phyloP scores from a whole-genome alignment of 2,113 vertebrate species.

The Megatriorchis doriae region DNA sequence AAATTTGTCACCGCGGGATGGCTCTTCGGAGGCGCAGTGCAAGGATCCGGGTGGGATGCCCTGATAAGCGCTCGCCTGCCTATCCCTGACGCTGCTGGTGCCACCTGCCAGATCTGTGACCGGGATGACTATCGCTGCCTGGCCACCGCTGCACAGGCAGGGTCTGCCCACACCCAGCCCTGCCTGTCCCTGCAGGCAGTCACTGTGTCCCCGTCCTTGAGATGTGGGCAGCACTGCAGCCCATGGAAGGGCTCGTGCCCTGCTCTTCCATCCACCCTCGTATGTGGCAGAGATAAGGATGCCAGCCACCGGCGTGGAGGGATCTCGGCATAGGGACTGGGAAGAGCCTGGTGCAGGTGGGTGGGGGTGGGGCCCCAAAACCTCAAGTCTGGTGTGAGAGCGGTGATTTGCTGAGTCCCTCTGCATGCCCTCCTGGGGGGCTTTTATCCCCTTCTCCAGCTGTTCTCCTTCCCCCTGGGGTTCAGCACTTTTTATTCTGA shows the following conservation, averaged over 20 bases:
- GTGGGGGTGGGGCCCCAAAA: neutral
- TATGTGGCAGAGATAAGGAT: accelerated
- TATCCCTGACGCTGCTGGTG: accelerated
- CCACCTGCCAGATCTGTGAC: accelerated
- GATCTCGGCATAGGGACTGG: accelerated
- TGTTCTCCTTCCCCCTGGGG: neutral
- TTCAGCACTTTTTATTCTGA: neutral
- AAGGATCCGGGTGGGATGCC: neutral
- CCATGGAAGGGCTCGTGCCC: neutral
- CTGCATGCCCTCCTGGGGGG: neutral
- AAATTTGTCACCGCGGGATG: neutral
- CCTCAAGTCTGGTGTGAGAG: neutral
- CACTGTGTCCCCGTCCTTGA: accelerated
- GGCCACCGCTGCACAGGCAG: accelerated
- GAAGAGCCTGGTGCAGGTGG: neutral
- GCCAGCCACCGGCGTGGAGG: accelerated
- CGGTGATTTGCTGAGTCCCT: neutral
- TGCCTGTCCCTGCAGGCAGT: neutral
- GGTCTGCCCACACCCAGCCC: neutral
- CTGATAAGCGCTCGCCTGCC: accelerated
- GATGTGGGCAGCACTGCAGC: accelerated
- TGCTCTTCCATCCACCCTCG: accelerated
- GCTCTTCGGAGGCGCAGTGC: neutral
- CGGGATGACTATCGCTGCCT: neutral
- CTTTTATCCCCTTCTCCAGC: neutral